Evolutionary conservation across 2,113 vertebrate species (phyloP).

Genomic region (Pantherophis guttatus): DNA sequence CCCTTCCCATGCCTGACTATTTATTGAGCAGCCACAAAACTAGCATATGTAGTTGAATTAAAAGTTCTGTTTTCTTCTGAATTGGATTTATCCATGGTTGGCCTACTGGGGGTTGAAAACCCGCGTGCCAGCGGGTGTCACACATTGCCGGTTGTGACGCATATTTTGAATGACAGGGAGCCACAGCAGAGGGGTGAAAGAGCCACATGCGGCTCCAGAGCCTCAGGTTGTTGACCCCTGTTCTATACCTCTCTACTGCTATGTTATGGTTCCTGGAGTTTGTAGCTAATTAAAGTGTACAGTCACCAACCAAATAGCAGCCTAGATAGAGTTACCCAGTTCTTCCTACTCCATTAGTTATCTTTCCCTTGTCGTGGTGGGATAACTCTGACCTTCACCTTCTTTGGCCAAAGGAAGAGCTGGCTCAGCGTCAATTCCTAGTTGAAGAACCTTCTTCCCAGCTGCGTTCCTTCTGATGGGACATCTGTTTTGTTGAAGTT

Average conservation of each 20-base stretch:
- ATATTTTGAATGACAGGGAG: no score
- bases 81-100: no score
- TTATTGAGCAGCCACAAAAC: no score
- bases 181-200: no score
- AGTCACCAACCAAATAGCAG: background rate
- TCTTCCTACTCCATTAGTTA: background rate
- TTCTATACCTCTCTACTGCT: background rate
- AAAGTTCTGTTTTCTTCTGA: no score
- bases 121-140: no score
- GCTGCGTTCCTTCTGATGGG: background rate
- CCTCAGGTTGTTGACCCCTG: no score
- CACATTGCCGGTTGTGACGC: no score
- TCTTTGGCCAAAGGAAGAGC: background rate
- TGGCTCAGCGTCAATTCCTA: background rate
- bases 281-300: background rate
- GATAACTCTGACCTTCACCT: constrained; percentile 14
- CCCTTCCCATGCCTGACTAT: no score
- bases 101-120: no score
- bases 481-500: background rate
- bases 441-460: background rate
- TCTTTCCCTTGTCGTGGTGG: background rate
- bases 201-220: no score
- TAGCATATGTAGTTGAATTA: no score
- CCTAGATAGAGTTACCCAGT: background rate
- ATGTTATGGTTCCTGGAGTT: background rate